Conservation (phyloP, 2,888 invertebrate genomes). For the Calameuta pallipes region DNA sequence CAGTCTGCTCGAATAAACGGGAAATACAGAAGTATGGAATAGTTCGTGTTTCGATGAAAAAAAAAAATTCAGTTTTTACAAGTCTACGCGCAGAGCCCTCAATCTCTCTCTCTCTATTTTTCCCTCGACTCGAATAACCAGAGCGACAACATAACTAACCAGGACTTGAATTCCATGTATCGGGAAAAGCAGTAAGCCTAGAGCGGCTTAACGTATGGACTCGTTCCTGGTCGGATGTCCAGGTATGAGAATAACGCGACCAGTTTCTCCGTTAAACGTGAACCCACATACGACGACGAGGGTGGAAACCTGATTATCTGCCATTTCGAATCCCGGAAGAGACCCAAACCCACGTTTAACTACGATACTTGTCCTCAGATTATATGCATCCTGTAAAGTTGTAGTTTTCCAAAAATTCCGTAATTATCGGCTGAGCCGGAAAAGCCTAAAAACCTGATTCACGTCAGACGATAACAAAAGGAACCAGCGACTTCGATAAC, state of each 20-base stretch:
- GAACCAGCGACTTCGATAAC: background rate
- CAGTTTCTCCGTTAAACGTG: background rate
- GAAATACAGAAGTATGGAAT: background rate
- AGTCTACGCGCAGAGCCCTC: background rate
- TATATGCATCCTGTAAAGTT: background rate
- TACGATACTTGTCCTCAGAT: background rate
- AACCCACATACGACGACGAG: background rate
- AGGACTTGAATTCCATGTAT: background rate
- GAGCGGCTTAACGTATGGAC: background rate
- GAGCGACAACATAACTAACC: background rate
- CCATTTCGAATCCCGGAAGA: background rate
- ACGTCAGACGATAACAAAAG: background rate
- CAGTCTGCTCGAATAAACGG: background rate
- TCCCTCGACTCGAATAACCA: background rate
- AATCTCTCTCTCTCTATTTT: conserved; percentile 12
- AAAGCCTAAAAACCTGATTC: background rate
- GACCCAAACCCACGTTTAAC: background rate
- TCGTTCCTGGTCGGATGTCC: conserved; percentile 2
- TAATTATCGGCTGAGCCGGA: background rate
- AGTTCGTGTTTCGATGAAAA: background rate
- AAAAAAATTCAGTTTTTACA: background rate
- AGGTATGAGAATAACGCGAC: background rate
- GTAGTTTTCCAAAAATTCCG: background rate
- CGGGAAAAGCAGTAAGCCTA: background rate
- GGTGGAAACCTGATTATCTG: background rate